Base-by-base conservation (phyloP, 2,113 vertebrate genomes). In the Urocynchramus pylzowi region DNA sequence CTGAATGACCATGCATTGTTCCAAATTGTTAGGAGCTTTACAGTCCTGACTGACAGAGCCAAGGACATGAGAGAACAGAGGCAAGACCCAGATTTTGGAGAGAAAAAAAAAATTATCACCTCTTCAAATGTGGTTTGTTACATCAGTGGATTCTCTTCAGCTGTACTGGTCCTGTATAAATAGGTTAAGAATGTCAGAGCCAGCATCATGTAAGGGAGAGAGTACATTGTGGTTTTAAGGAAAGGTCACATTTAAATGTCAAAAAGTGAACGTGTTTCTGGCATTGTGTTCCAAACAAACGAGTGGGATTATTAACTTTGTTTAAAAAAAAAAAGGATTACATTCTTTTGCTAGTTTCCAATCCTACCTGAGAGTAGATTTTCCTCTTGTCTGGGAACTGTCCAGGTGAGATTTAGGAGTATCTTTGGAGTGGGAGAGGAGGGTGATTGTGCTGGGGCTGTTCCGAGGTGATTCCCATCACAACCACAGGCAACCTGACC, bases 211-310 rank as follows among this genome's bases (percentile, higher is more conserved):
- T 77, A 92, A 74, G 45, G 35, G 71, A 68, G 39, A 28, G 10
- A 67, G 47, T 35, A 45, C 44, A 67, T 39, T 76, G 68, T 87
- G 52, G 53, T 88, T 76, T 63, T 88, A 86, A 91, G 73, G 82
- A 95, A 88, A 84, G 45, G 35, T 79, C 31, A 24, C 39, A 76
- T 94, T 95, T 95, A 89, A 94, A 95, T 95, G 77, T 88, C 91
- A 96, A 56, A 75, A 96, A 77, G 28, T 28, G 74, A 76, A 75
- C 0, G 0, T 63, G 49, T 93, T 95, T 78, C 88, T 96, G 67
- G 41, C 78, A 56, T 31, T 75, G 13, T 42, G 16, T 47, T 90
- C 26, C 3, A 82, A 94, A 91, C 18, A 77, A 73, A 44, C 41
- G 16, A 85, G 33, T 30, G 50, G 19, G 16, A 65, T 76, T 94